Evolutionary conservation across 2,113 vertebrate genomes (phyloP).

Genomic region (human (Homo sapiens)): GRCh38 chr6:133189501-133190000

Average conservation of each 20-base stretch:
- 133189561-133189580: not conserved
- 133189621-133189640: not conserved
- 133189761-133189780: not conserved
- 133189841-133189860: accelerated
- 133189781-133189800: slow-evolving; percentile 16
- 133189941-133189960: not conserved
- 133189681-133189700: not conserved
- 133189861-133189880: not conserved
- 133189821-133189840: not conserved
- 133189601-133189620: not conserved
- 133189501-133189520: not conserved
- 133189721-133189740: not conserved
- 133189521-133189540: not conserved
- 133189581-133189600: slow-evolving; percentile 10
- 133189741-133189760: not conserved
- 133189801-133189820: not conserved
- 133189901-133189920: not conserved
- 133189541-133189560: not conserved
- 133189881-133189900: not conserved
- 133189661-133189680: not conserved
- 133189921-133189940: not conserved
- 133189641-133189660: slow-evolving; percentile 48
- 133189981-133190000: not conserved
- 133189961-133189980: not conserved
- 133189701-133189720: not conserved